Evolutionary conservation across 2,797 vertebrate genomes (phyloP), one percentile per base, ranked within the genome.

Genomic region (Crocodylus rhombifer): DNA sequence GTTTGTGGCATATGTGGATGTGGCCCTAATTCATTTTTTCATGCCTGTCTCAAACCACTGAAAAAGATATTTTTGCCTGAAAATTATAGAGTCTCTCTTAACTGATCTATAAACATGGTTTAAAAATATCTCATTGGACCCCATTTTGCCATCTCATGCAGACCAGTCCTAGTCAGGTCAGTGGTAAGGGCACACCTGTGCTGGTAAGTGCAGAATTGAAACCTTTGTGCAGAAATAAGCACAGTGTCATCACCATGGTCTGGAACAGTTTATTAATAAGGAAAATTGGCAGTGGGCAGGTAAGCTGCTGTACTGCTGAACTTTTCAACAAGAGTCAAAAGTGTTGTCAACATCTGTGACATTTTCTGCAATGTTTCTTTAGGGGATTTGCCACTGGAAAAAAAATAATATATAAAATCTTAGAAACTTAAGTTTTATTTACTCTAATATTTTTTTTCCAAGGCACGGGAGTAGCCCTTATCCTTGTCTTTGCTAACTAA

Each of bases 401-500:
- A 36, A 36, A 36, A 36, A 36, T n/a, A 36, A 30, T 30, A 61
- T 36, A 81, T 81, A 76, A 91, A 92, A 95, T 91, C 93, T 82
- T 75, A 86, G 88, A 92, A 85, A 51, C 42, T 51, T 51, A 9
- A 51, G 42, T 51, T 51, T 51, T 51, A 89, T 82, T 92, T 93
- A n/a, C 77, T 93, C 62, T 86, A 88, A 11, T 79, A 80, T 91
- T 94, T 92, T 91, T 94, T 92, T 96, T 90, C 82, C 84, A 86
- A 82, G 79, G 88, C 79, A 64, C 0, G 0, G 75, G 82, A 42
- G 86, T 94, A 84, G 25, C 76, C 93, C 83, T 58, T 82, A 89
- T 81, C 80, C 90, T 60, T 62, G 58, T 28, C 86, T 91, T 90
- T 87, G 71, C 93, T 96, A 96, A 96, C 96, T 93, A 95, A 87